Evolutionary conservation across 2,888 invertebrate species (phyloP), one percentile per base, ranked within the genome.

Genomic region (Omphaloscelis lunosa): DNA sequence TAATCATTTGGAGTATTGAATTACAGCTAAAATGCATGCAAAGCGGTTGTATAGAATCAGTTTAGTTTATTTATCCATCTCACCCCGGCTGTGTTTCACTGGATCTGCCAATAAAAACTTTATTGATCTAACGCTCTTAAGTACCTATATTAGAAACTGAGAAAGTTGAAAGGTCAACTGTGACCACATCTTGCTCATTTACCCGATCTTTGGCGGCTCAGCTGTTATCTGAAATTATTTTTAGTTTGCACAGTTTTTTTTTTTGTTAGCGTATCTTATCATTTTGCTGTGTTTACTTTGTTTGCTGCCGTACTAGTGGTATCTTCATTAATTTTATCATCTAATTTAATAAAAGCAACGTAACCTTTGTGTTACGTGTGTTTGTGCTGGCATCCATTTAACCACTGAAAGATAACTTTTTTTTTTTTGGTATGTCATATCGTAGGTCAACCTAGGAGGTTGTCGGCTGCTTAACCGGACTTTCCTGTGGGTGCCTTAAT

Each of bases 131-230:
- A 76, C 82, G 69, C 68, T 76, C 73, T 78, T 83, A 78, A 29
- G 77, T 77, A 79, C 77, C 72, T 79, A 65, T 84, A 72, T 76
- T 70, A 79, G 76, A 84, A 80, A 80, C 75, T 79, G 78, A 79
- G 72, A 86, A 80, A 80, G 76, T 81, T 89, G 74, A 88, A 87
- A 84, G 84, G 84, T 87, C 87, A 84, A 74, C 34, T 61, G 63
- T 77, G 79, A 77, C 67, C 72, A 56, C 77, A 80, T 82, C 76
- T 78, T 77, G 80, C 74, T 86, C 83, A 78, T 86, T 87, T 75
- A 79, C 67, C 72, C 70, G 71, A 85, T 83, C 75, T 65, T 80
- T 76, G 72, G 58, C 68, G 70, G 66, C 71, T 83, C 78, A 53
- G 29, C 48, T 79, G 68, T 82, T 74, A 79, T 83, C 74, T 78